phyloP scores from a whole-genome alignment of 2,888 invertebrate genomes.

The Heliconius charithonia region DNA sequence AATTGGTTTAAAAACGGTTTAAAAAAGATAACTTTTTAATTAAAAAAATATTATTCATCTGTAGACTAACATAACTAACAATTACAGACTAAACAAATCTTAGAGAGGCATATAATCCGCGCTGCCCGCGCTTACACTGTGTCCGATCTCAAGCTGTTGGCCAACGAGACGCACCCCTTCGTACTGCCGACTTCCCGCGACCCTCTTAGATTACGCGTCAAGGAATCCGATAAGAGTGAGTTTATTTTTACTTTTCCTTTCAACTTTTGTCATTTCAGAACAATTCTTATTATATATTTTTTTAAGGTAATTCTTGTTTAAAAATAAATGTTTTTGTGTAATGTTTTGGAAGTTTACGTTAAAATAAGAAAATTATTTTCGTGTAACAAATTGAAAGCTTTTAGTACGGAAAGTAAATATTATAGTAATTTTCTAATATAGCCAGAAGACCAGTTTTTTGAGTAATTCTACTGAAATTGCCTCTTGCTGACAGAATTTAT shows the following conservation, averaged over 20 bases:
- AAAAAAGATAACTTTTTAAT: too few relatives aligned
- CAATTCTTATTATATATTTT: not conserved
- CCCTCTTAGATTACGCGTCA: slow-evolving; percentile 88
- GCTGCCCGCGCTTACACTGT: slow-evolving; percentile 91
- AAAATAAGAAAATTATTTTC: too few relatives aligned
- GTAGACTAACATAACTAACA: too few relatives aligned
- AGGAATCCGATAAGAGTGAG: slow-evolving; percentile 88
- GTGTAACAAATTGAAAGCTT: not conserved
- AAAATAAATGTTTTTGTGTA: not conserved
- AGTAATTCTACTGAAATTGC: too few relatives aligned
- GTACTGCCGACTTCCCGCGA: slow-evolving; percentile 89
- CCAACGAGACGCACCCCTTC: slow-evolving; percentile 87
- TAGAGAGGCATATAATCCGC: slow-evolving; percentile 94
- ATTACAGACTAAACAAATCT: slow-evolving; percentile 88
- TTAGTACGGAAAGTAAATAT: not conserved
- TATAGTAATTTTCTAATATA: not conserved
- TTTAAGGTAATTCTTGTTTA: not conserved
- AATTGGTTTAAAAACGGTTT: too few relatives aligned
- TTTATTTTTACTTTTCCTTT: slow-evolving; percentile 1
- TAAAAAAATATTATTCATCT: too few relatives aligned
- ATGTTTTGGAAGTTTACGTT: too few relatives aligned
- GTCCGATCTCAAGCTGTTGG: slow-evolving; percentile 88
- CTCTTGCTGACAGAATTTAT: too few relatives aligned
- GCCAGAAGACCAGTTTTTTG: not conserved
- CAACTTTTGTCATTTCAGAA: not conserved